Conservation (phyloP, 2,113 vertebrate genomes). For the Lasiurus borealis region DNA sequence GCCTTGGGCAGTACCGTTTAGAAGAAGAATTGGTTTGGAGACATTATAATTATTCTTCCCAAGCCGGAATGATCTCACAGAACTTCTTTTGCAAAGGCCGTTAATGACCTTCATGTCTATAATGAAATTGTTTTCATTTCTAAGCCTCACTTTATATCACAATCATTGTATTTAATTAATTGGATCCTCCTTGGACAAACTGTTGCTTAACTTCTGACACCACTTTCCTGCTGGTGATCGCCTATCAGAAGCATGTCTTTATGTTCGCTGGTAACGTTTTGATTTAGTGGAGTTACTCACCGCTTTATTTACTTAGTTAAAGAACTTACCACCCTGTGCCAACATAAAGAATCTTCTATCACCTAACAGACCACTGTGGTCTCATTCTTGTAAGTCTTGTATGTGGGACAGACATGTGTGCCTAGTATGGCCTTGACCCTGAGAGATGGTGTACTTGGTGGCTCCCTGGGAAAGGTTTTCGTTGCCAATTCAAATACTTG, state of each 20-base stretch:
- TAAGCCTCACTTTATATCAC: background rate
- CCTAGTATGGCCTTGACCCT: background rate
- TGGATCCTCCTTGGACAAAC: background rate
- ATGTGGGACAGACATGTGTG: accelerated
- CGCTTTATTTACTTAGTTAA: background rate
- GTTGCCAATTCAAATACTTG: background rate
- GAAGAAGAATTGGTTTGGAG: background rate
- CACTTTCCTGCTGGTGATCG: background rate
- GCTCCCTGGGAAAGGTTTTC: background rate
- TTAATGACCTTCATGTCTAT: background rate
- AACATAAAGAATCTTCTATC: background rate
- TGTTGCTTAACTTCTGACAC: background rate
- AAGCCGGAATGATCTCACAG: background rate
- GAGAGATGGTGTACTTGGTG: background rate
- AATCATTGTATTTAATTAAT: background rate
- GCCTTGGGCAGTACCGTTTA: background rate
- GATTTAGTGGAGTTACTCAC: background rate
- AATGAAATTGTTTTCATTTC: background rate
- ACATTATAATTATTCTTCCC: background rate
- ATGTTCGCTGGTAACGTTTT: background rate
- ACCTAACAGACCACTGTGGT: background rate
- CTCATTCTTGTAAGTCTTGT: background rate
- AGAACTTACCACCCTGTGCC: background rate
- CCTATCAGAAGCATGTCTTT: background rate
- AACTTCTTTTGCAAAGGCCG: background rate